Conservation (phyloP, 1,140 invertebrate species). For the Anoplophora glabripennis region DNA sequence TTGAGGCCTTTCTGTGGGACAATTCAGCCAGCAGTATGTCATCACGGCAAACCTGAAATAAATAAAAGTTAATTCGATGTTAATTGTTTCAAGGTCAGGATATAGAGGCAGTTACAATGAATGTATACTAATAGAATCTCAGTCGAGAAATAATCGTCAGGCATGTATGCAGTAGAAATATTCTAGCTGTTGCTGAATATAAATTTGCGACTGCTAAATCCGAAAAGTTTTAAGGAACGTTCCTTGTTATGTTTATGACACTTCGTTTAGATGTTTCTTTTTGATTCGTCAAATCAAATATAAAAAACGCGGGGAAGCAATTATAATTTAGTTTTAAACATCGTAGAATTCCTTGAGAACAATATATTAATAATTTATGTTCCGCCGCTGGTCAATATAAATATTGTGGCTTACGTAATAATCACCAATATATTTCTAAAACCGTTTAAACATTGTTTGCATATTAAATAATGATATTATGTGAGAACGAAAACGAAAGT, state of each 20-base stretch:
- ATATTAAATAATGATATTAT: constrained; percentile 26
- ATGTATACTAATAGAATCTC: too few species aligned
- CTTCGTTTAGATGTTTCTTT: too few species aligned
- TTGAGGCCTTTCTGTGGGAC: constrained; percentile 82
- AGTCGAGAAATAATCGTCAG: too few species aligned
- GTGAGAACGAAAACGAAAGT: constrained; percentile 33
- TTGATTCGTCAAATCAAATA: too few species aligned
- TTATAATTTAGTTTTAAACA: too few species aligned
- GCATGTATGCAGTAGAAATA: too few species aligned
- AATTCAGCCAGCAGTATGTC: constrained; percentile 90
- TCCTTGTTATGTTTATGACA: too few species aligned
- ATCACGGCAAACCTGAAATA: constrained; percentile 80
- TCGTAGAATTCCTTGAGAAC: too few species aligned
- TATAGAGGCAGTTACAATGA: not conserved
- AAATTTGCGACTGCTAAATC: too few species aligned
- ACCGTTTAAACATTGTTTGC: constrained; percentile 22
- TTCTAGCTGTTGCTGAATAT: too few species aligned
- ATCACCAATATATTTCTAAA: constrained; percentile 10
- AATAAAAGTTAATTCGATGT: constrained; percentile 2
- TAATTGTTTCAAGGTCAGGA: constrained; percentile 10
- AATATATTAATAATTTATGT: too few species aligned
- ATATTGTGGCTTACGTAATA: constrained; percentile 12
- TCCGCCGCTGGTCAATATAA: constrained; percentile 9
- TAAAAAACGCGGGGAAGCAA: not conserved
- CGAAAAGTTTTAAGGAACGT: too few species aligned